These are phyloP conservation scores for Gobius niger DNA, from an alignment of 2,113 vertebrate species.

Conservation along the genomic window DNA sequence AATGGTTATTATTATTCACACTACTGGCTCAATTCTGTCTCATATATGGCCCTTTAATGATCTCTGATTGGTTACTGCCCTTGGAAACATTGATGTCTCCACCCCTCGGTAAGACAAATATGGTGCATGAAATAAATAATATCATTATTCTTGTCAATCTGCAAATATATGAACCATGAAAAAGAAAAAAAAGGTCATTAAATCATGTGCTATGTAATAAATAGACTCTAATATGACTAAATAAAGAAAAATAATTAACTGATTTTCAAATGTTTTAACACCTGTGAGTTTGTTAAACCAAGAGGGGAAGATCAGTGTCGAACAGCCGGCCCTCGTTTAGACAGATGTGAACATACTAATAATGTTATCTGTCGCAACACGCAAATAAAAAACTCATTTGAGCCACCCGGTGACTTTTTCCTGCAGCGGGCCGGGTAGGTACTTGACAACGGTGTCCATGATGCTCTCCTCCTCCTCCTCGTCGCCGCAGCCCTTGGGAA, in stretches of 20 bases:
- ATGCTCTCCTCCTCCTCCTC: constrained; percentile 96
- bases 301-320: background rate
- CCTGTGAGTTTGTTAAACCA: constrained; percentile 3
- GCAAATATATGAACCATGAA: no score
- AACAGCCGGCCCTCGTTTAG: constrained; percentile 2
- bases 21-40: constrained; percentile 31
- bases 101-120: constrained; percentile 6
- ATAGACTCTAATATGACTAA: background rate
- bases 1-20: constrained; percentile 33
- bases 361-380: constrained; percentile 11
- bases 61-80: constrained; percentile 5
- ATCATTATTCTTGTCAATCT: no score
- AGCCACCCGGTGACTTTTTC: constrained; percentile 74
- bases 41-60: constrained; percentile 10
- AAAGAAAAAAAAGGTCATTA: background rate
- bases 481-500: constrained; percentile 79
- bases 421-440: constrained; percentile 94
- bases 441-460: constrained; percentile 98
- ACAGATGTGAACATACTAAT: constrained; percentile 2
- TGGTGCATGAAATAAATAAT: background rate
- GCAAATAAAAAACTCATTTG: constrained; percentile 17
- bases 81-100: background rate
- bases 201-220: background rate
- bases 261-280: background rate
- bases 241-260: background rate